Conservation (phyloP, 1,140 invertebrate genomes). For the Procambarus virginalis region DNA sequence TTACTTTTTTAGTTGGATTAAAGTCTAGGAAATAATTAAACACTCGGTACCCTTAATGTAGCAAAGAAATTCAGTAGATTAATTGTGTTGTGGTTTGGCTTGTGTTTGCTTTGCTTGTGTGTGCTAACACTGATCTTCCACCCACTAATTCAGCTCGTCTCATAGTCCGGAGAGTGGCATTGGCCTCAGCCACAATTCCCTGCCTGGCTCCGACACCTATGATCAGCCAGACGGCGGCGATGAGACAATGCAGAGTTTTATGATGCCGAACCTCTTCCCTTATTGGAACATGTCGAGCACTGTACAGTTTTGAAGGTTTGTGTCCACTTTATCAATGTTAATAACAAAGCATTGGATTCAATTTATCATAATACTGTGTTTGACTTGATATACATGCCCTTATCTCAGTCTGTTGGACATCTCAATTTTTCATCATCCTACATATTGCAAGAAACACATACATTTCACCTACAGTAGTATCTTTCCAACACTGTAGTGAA, state of each 20-base stretch:
- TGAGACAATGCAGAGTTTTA: conserved; percentile 75
- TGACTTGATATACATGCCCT: too few relatives aligned
- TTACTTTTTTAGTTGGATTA: too few relatives aligned
- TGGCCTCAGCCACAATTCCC: conserved; percentile 86
- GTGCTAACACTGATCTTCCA: conserved; percentile 52
- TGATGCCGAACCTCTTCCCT: conserved; percentile 81
- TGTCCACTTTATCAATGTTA: not conserved
- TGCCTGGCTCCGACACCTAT: conserved; percentile 83
- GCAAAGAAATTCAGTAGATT: not conserved
- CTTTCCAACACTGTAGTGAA: too few relatives aligned
- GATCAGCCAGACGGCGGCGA: conserved; percentile 79
- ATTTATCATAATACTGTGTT: too few relatives aligned
- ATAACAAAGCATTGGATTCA: too few relatives aligned
- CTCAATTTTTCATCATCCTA: too few relatives aligned
- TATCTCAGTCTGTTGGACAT: too few relatives aligned
- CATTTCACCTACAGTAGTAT: too few relatives aligned
- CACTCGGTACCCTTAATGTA: not conserved
- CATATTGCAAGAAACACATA: too few relatives aligned
- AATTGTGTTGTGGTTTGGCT: conserved; percentile 46
- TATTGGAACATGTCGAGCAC: conserved; percentile 90
- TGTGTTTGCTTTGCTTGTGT: conserved; percentile 55
- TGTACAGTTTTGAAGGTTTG: conserved; percentile 97
- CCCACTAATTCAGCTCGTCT: conserved; percentile 80
- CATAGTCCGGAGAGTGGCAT: conserved; percentile 91
- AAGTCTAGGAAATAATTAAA: not conserved